A percentile compares a stretch with the other conserved stretches of the same genome.
phyloP scores from a whole-genome alignment of 2,113 vertebrate genomes.

The Cisticola juncidis region DNA sequence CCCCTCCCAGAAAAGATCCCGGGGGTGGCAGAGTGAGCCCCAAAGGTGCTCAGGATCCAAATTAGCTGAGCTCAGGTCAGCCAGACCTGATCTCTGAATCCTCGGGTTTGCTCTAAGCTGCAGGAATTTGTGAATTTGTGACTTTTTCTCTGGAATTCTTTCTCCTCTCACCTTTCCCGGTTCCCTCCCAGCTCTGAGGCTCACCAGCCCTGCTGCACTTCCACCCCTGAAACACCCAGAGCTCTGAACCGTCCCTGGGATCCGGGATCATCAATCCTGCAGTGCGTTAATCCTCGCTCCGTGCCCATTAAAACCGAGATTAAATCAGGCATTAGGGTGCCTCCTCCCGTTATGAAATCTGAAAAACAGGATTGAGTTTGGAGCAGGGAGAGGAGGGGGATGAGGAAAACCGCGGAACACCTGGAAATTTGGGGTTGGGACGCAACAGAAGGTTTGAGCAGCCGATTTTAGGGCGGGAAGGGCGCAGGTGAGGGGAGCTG shows the following conservation, averaged over 20 bases:
- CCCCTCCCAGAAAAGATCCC: background rate
- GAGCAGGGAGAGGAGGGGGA: background rate
- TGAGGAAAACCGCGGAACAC: background rate
- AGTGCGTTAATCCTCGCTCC: background rate
- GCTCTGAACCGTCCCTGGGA: background rate
- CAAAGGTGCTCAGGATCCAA: background rate
- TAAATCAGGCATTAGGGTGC: constrained; percentile 37
- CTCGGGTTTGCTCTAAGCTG: background rate
- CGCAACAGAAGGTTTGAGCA: fast-evolving
- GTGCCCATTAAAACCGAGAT: background rate
- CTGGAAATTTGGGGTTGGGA: fast-evolving
- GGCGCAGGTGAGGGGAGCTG: fast-evolving
- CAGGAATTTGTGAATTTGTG: background rate
- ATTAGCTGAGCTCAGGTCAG: background rate
- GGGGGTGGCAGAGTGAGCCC: background rate
- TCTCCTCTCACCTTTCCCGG: background rate
- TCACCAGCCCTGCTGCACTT: background rate
- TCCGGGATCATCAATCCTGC: background rate
- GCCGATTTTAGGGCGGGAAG: fast-evolving
- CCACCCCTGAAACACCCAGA: background rate
- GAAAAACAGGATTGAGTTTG: background rate
- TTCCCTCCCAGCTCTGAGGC: background rate
- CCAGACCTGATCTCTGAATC: background rate
- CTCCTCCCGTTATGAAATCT: constrained; percentile 57
- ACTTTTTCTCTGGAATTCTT: background rate